Evolutionary conservation across 1,140 invertebrate genomes (phyloP), one percentile per base, ranked within the genome.

Genomic region (Sarcophaga peregrina): DNA sequence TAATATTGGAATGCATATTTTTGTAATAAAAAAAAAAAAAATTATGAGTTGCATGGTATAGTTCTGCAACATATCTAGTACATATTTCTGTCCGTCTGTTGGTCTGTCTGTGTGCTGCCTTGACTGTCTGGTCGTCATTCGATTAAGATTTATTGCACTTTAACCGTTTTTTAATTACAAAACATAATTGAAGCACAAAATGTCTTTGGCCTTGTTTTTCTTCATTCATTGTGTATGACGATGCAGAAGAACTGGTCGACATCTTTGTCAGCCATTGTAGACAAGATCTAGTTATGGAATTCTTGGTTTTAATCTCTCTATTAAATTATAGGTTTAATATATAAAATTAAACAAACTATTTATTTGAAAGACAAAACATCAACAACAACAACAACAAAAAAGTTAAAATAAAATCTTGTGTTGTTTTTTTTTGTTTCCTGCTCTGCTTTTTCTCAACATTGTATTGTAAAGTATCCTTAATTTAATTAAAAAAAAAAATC

Each of bases 91-190:
- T 37, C 25, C 4, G 25, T 62, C 17, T n/a, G 54, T 58, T 15
- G 11, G n/a, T 13, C 15, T 58, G 15, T 58, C 6, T 58, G 54
- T n/a, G 54, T 58, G 54, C 20, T 68, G 17, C 10, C 8, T 68
- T 68, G 62, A 20, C n/a, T 20, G n/a, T 68, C 17, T 68, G 25
- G 25, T 37, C n/a, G 7, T 8, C 8, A 25, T 20, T 8, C 50
- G 75, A 78, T 78, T 50, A 78, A 78, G 75, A 78, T 78, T 78
- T 78, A 78, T 78, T 78, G 20, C 20, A 52, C n/a, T 78, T 78
- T 78, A 78, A 78, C 75, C 75, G 25, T 78, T 78, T 78, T 78
- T 78, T 78, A 78, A 78, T 78, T 78, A 78, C 75, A 78, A n/a
- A 78, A 50, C 75, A 78, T 78, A 78, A 78, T 52, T 78, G 48